phyloP scores from a whole-genome alignment of 2,113 vertebrate genomes.

The Sturnira hondurensis region DNA sequence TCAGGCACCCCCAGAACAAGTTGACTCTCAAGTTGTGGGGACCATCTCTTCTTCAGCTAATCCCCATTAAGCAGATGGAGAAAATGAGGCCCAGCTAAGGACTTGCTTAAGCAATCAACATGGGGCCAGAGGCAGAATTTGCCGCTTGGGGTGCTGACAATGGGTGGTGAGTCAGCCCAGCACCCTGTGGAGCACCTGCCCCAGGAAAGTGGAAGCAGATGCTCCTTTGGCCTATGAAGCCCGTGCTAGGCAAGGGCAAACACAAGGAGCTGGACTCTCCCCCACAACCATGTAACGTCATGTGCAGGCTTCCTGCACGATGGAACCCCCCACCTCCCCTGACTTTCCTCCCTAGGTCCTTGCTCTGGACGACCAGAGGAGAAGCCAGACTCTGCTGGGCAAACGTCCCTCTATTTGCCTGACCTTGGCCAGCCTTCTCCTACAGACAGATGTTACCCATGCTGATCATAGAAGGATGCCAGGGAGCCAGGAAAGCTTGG shows the following conservation, averaged over 20 bases:
- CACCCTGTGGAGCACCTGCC: background rate
- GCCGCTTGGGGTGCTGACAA: background rate
- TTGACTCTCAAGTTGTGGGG: background rate
- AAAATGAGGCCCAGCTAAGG: background rate
- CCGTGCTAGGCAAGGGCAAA: background rate
- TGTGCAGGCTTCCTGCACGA: background rate
- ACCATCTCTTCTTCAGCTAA: background rate
- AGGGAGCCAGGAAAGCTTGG: background rate
- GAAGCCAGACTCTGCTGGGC: background rate
- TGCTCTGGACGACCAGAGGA: background rate
- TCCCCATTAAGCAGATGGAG: background rate
- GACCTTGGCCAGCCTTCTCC: slow-evolving; percentile 11
- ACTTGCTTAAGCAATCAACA: background rate
- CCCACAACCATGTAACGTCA: background rate
- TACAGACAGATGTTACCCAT: slow-evolving; percentile 38
- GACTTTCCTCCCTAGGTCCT: background rate
- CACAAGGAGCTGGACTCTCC: background rate
- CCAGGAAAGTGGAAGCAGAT: background rate
- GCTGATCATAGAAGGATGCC: background rate
- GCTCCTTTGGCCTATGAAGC: background rate
- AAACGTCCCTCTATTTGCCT: background rate
- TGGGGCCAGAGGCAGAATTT: background rate
- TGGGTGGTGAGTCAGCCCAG: background rate
- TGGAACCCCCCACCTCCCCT: background rate
- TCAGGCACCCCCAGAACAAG: background rate